phyloP scores from a whole-genome alignment of 2,113 vertebrate genomes.

The Tautogolabrus adspersus region DNA sequence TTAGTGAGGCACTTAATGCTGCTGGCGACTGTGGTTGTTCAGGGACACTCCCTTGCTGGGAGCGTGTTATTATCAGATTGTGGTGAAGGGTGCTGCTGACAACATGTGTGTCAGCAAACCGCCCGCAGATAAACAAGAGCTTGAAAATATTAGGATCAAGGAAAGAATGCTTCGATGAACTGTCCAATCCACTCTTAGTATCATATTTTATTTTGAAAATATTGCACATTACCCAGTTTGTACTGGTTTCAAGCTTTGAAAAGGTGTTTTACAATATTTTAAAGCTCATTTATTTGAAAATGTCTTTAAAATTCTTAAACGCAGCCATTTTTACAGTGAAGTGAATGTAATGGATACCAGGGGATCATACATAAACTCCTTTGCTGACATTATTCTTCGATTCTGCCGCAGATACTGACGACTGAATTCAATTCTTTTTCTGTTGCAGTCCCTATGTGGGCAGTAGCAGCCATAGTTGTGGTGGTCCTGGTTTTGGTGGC shows the following conservation, averaged over 20 bases:
- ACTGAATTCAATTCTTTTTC: background rate
- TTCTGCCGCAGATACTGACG: background rate
- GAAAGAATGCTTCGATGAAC: background rate
- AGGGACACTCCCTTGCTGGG: constrained; percentile 22
- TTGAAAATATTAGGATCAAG: background rate
- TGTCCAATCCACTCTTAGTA: background rate
- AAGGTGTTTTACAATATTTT: no score
- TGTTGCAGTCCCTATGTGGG: constrained; percentile 88
- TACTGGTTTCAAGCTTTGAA: constrained; percentile 8
- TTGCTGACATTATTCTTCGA: background rate
- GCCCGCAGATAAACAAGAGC: background rate
- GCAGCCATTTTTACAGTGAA: no score
- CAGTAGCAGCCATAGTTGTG: constrained; percentile 86
- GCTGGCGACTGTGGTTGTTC: constrained; percentile 10
- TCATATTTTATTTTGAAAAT: background rate
- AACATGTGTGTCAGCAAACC: constrained; percentile 27
- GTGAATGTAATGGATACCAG: background rate
- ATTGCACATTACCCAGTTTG: background rate
- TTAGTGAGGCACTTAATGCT: constrained; percentile 36
- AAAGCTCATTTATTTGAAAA: constrained; percentile 14
- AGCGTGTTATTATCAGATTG: constrained; percentile 61
- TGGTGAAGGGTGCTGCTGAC: constrained; percentile 33
- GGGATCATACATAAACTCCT: background rate
- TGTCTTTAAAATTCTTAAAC: background rate
- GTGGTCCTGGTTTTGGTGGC: constrained; percentile 82